Percentiles rank a stretch among this genome's conserved stretches.
phyloP scores from a whole-genome alignment of 2,113 vertebrate genomes.

The Sigmodon hispidus region DNA sequence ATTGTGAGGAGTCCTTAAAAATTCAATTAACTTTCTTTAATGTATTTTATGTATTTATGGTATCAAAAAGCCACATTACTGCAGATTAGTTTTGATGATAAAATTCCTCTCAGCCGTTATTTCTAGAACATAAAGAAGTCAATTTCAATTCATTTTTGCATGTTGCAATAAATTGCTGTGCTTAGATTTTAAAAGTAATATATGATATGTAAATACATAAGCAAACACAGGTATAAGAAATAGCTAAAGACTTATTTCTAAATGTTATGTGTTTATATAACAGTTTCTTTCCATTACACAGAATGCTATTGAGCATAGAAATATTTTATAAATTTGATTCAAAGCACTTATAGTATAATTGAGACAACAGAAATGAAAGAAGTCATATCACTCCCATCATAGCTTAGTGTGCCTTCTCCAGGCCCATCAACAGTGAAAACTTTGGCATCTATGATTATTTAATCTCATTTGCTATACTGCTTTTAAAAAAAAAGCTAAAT shows the following conservation, averaged over 20 bases:
- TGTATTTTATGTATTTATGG: conserved; percentile 79
- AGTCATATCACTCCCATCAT: neutral
- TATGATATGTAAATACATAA: neutral
- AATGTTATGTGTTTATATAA: neutral
- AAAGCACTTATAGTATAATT: neutral
- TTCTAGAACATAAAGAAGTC: conserved; percentile 36
- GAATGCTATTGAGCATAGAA: neutral
- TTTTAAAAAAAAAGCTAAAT: neutral
- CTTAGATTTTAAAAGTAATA: conserved; percentile 7
- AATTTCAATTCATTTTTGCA: conserved; percentile 60
- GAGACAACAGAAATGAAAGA: neutral
- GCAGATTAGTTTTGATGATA: conserved; percentile 83
- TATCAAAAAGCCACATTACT: conserved; percentile 82
- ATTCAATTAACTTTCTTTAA: conserved; percentile 84
- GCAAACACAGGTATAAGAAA: neutral
- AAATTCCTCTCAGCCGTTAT: conserved; percentile 74
- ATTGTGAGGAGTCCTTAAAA: conserved; percentile 81
- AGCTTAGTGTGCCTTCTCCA: neutral
- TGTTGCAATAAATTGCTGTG: neutral
- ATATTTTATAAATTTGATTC: conserved; percentile 39
- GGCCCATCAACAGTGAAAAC: neutral
- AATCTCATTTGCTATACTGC: neutral
- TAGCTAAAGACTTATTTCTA: conserved; percentile 1
- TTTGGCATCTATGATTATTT: neutral
- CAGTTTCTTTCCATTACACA: neutral